Conservation (phyloP, 2,113 vertebrate genomes). For the Chloropsis cyanopogon region DNA sequence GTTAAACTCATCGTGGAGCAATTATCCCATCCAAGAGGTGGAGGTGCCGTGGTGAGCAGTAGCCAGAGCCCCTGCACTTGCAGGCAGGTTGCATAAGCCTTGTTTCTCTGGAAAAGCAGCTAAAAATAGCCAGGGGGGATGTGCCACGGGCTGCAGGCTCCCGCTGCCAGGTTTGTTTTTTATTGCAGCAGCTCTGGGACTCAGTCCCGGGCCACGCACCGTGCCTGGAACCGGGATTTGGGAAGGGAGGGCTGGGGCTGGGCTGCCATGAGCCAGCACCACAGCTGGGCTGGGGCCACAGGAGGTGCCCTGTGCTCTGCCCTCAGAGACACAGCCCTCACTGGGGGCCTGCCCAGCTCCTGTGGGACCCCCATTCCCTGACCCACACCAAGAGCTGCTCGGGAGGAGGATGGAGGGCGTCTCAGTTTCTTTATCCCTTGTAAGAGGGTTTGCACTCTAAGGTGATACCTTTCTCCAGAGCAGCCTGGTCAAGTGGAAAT, state of each 20-base stretch:
- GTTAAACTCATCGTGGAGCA: background rate
- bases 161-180: background rate
- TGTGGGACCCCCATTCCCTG: background rate
- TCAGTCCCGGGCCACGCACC: background rate
- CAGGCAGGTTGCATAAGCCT: background rate
- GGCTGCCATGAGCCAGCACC: background rate
- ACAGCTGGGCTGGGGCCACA: background rate
- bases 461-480: constrained; percentile 13
- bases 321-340: accelerated
- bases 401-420: background rate
- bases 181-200: background rate
- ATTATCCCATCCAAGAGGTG: background rate
- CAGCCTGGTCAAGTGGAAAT: constrained; percentile 31
- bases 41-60: accelerated
- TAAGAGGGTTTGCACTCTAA: constrained; percentile 47
- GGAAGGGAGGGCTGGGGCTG: accelerated
- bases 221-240: background rate
- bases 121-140: constrained; percentile 32
- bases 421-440: constrained; percentile 50
- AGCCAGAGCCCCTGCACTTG: accelerated
- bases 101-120: constrained; percentile 10
- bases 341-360: background rate
- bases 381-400: background rate
- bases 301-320: background rate
- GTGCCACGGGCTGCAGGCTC: background rate